Evolutionary conservation across 2,888 invertebrate species (phyloP).

Genomic region (Miltochrista miniata): DNA sequence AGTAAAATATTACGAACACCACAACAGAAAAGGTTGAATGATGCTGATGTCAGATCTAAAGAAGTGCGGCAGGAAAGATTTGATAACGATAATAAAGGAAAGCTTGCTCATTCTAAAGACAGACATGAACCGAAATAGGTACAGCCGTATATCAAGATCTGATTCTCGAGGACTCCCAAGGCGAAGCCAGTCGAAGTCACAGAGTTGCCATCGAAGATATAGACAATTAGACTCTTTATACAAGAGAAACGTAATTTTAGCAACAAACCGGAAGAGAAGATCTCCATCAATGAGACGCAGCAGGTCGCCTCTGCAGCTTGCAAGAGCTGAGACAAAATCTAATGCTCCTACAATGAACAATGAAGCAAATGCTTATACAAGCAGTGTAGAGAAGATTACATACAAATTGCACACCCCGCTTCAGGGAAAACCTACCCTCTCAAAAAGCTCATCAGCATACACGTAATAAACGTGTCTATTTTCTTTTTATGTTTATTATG

Average conservation of each 20-base stretch:
- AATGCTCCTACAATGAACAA: constrained; percentile 59
- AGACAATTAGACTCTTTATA: constrained; percentile 76
- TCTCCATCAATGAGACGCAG: constrained; percentile 50
- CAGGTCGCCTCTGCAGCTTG: constrained; percentile 36
- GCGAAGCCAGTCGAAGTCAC: constrained; percentile 60
- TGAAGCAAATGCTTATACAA: constrained; percentile 48
- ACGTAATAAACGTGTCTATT: background rate
- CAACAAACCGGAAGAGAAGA: constrained; percentile 35
- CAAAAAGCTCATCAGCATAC: constrained; percentile 66
- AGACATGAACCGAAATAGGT: constrained; percentile 64
- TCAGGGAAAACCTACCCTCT: constrained; percentile 66
- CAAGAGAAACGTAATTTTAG: constrained; percentile 71
- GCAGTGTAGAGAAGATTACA: constrained; percentile 46
- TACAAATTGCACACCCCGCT: constrained; percentile 62
- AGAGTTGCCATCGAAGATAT: constrained; percentile 65
- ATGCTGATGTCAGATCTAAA: constrained; percentile 44
- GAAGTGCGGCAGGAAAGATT: constrained; percentile 37
- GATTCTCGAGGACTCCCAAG: constrained; percentile 59
- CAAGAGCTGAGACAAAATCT: constrained; percentile 37
- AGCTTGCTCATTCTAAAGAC: constrained; percentile 62
- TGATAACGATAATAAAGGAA: constrained; percentile 55
- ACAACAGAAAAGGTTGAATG: constrained; percentile 32
- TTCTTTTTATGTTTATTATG: too few species aligned
- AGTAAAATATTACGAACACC: background rate
- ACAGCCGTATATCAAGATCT: constrained; percentile 63